Conservation (phyloP, 2,888 invertebrate genomes). For the Caenorhabditis parvicauda region DNA sequence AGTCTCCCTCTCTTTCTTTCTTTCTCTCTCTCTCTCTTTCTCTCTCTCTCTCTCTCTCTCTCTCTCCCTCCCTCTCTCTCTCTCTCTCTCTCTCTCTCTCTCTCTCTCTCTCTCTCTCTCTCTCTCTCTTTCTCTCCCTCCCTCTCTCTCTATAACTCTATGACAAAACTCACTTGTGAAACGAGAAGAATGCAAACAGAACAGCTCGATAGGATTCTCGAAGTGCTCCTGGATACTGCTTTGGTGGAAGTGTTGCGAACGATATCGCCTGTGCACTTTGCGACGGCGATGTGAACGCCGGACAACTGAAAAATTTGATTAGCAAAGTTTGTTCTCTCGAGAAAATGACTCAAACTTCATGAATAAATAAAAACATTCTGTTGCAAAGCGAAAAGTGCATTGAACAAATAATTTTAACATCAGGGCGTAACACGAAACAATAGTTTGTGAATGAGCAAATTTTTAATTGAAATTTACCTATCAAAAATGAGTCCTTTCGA, state of each 20-base stretch:
- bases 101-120: background rate
- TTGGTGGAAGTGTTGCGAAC: slow-evolving; percentile 50
- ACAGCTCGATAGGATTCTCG: slow-evolving; percentile 43
- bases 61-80: slow-evolving; percentile 2
- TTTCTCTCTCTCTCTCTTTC: slow-evolving; percentile 3
- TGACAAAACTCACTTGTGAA: slow-evolving; percentile 29
- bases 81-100: background rate
- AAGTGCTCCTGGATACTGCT: slow-evolving; percentile 34
- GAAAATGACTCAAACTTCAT: no score
- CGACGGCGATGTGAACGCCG: slow-evolving; percentile 52
- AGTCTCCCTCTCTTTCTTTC: no score
- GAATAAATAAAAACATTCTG: no score
- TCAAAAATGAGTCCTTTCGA: slow-evolving; percentile 57
- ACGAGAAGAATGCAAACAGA: slow-evolving; percentile 46
- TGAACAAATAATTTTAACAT: no score
- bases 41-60: slow-evolving; percentile 2
- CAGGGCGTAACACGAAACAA: background rate
- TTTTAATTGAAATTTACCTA: no score
- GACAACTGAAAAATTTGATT: slow-evolving; percentile 49
- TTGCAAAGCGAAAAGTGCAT: no score
- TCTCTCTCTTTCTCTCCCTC: background rate
- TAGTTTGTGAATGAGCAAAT: background rate
- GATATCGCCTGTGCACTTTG: slow-evolving; percentile 58
- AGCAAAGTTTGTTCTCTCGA: no score
- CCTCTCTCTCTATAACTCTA: background rate